Evolutionary conservation across 2,888 invertebrate genomes (phyloP), one percentile per base, ranked within the genome.

Genomic region (Pediacus dermestoides): DNA sequence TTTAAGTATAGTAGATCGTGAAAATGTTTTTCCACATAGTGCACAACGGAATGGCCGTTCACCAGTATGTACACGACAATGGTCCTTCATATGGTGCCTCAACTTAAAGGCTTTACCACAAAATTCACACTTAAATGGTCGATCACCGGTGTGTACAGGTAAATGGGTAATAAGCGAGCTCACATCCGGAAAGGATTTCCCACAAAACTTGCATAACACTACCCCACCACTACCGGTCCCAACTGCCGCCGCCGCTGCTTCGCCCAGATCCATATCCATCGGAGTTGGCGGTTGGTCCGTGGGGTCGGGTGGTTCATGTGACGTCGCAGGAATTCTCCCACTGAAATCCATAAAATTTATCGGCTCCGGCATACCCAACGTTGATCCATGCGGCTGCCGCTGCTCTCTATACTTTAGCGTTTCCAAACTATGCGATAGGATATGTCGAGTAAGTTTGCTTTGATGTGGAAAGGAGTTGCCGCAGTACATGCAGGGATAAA

Each of bases 1-100:
- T 71, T 91, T 91, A 56, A 91, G 73, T 68, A 91, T 91, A 50
- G 90, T 90, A 55, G 89, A 89, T 59, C 90, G 79, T 49, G 89
- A 89, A 71, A 91, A 91, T 49, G 89, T 90, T 70, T 91, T 91
- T 49, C 90, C 90, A 71, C 91, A 91, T 57, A 90, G 75, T 46
- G 84, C 81, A 71, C 90, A 91, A 58, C 89, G 81, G 75, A 91
- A 91, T 30, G 90, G 90, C 55, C 90, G 76, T 70, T 91, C 90
- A 55, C 91, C 91, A 57, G 90, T 91, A 70, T 91, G 91, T 48
- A 91, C 90, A 63, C 90, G 82, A 74, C 89, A 90, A 69, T 91
- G 91, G 74, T 91, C 90, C 73, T 91, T 91, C 90, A 91, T 90
- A 74, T 91, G 90, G 70, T 91, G 90, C 48, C 90, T 78, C 64